Evolutionary conservation across 92 coral and sea anemone genomes (phyloP).

Genomic region (Chrysogorgia sp.): DNA sequence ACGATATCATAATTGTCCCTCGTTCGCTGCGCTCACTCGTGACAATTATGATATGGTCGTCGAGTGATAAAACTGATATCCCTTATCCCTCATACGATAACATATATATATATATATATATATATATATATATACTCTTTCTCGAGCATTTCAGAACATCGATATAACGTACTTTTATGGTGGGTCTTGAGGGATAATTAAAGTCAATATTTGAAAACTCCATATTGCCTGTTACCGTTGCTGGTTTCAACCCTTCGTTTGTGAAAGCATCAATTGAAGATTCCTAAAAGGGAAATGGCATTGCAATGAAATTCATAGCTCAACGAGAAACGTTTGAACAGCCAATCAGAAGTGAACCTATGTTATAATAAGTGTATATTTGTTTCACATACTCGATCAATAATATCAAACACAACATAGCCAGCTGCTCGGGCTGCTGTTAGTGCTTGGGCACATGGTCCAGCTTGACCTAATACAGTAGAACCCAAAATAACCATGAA

Average conservation of each 20-base stretch:
- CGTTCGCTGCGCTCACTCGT: too few species aligned
- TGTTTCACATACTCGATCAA: conserved; percentile 5
- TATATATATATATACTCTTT: too few species aligned
- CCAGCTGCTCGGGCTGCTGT: conserved; percentile 13
- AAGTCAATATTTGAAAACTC: conserved; percentile 70
- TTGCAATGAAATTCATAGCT: too few species aligned
- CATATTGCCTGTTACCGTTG: conserved; percentile 66
- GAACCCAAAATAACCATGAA: conserved; percentile 33
- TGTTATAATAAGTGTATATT: not conserved
- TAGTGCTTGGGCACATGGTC: conserved; percentile 19
- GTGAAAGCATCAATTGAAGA: conserved; percentile 76
- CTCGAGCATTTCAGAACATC: not conserved
- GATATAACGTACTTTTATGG: conserved; percentile 56
- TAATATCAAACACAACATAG: not conserved
- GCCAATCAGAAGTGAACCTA: too few species aligned
- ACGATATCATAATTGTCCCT: too few species aligned
- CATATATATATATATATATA: too few species aligned
- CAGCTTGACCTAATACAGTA: conserved; percentile 9
- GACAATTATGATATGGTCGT: too few species aligned
- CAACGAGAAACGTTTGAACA: not conserved
- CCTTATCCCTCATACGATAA: too few species aligned
- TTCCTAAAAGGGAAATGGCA: not conserved
- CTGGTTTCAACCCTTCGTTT: conserved; percentile 74
- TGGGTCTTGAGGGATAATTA: conserved; percentile 78
- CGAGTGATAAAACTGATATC: too few species aligned